Evolutionary conservation across 1,140 invertebrate species (phyloP).

Genomic region (Lineus longissimus): DNA sequence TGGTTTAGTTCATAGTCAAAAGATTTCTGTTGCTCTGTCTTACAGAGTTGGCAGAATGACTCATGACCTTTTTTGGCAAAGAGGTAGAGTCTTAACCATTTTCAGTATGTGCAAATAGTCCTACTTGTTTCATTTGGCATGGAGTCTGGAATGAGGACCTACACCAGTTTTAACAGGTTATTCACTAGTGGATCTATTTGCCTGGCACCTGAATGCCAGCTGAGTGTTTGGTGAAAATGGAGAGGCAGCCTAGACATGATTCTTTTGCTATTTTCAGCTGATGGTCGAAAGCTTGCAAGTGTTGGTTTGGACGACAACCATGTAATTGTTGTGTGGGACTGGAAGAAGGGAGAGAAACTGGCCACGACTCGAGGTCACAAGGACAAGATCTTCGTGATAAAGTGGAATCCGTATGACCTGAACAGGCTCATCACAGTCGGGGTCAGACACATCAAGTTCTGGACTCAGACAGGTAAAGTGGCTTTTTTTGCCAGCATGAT

Average conservation of each 20-base stretch:
- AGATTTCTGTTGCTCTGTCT: too few species aligned
- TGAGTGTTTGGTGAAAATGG: too few species aligned
- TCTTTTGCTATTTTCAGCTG: constrained; percentile 28
- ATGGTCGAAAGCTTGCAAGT: constrained; percentile 52
- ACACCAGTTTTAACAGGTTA: too few species aligned
- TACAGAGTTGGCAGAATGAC: too few species aligned
- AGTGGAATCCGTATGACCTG: constrained; percentile 52
- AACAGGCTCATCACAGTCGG: constrained; percentile 51
- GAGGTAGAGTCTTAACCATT: too few species aligned
- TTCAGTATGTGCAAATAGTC: too few species aligned
- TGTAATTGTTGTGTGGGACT: constrained; percentile 54
- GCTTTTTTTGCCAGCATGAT: neutral
- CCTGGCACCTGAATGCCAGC: too few species aligned
- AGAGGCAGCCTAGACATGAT: too few species aligned
- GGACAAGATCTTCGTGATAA: constrained; percentile 55
- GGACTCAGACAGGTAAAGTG: constrained; percentile 49
- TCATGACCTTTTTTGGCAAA: too few species aligned
- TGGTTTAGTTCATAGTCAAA: neutral
- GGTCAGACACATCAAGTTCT: constrained; percentile 55
- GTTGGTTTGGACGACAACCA: constrained; percentile 55
- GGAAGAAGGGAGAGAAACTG: constrained; percentile 54
- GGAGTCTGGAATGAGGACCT: too few species aligned
- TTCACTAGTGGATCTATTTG: too few species aligned
- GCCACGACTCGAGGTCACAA: constrained; percentile 53
- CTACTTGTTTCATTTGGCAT: too few species aligned